These are phyloP conservation scores for Nanger granti DNA, from an alignment of 2,113 vertebrate genomes.

Conservation along the genomic window DNA sequence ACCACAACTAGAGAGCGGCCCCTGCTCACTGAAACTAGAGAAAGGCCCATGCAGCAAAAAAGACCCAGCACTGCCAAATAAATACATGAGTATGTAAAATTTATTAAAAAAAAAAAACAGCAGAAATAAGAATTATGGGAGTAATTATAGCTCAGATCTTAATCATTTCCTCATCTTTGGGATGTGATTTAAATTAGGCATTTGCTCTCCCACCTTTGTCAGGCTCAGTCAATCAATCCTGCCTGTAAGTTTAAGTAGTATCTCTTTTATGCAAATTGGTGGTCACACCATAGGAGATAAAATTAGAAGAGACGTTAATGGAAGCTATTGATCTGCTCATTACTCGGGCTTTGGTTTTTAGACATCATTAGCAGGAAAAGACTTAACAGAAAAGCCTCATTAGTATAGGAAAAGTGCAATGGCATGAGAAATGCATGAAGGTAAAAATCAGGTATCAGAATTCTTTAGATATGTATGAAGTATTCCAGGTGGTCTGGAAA, in stretches of 20 bases:
- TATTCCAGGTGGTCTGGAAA: background rate
- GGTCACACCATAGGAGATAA: constrained; percentile 44
- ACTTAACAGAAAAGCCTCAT: constrained; percentile 44
- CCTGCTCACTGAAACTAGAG: background rate
- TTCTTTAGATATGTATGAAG: background rate
- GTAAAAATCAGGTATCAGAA: background rate
- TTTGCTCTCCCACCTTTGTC: background rate
- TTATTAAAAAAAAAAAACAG: background rate
- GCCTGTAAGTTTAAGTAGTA: constrained; percentile 12
- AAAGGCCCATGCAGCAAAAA: fast-evolving
- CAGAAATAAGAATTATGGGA: background rate
- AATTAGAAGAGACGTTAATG: constrained; percentile 62
- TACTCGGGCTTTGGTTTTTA: constrained; percentile 43
- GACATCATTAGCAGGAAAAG: constrained; percentile 40
- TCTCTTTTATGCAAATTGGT: constrained; percentile 59
- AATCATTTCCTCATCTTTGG: constrained; percentile 38
- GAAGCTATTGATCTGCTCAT: constrained; percentile 61
- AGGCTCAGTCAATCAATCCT: constrained; percentile 45
- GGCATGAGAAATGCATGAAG: background rate
- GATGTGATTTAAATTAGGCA: constrained; percentile 35
- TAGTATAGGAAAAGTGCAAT: background rate
- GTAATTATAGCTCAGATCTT: constrained; percentile 43
- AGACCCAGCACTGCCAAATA: background rate
- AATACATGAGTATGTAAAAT: background rate
- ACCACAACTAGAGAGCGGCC: background rate